Percentiles rank a stretch among this genome's conserved stretches.
Evolutionary conservation across 1,140 invertebrate genomes (phyloP).

Genomic region (Gryon sp.): DNA sequence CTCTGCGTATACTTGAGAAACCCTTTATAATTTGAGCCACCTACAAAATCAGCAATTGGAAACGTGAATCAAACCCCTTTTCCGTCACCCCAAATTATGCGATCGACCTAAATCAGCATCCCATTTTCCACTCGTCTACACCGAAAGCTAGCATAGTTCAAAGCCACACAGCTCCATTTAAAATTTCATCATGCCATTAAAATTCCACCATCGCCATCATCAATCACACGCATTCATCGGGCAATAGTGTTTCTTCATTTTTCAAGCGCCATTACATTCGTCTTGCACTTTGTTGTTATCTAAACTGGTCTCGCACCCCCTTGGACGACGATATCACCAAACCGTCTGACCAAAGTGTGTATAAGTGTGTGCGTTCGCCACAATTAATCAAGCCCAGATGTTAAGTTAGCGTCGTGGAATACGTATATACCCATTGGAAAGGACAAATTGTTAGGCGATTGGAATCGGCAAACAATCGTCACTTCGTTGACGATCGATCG

Average conservation of each 20-base stretch:
- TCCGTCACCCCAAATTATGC: no score
- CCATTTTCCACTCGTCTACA: no score
- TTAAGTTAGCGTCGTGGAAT: slow-evolving; percentile 2
- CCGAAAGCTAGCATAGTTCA: no score
- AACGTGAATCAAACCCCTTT: no score
- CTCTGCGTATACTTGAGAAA: no score
- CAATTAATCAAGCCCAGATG: slow-evolving; percentile 41
- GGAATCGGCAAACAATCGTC: slow-evolving; percentile 25
- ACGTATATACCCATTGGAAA: not conserved
- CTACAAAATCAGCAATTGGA: no score
- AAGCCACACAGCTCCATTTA: no score
- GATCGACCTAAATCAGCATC: no score
- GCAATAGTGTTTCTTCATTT: slow-evolving; percentile 17
- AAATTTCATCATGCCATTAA: no score
- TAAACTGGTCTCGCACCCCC: not conserved
- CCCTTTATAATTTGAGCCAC: no score
- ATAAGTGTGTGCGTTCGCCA: not conserved
- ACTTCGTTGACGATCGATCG: slow-evolving; percentile 45
- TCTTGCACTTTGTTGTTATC: slow-evolving; percentile 20
- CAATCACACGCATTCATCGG: slow-evolving; percentile 7
- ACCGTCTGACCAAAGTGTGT: no score
- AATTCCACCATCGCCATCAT: not conserved
- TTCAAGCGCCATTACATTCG: slow-evolving; percentile 20
- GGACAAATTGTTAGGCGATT: slow-evolving; percentile 22
- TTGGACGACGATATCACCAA: not conserved